Base-by-base conservation (phyloP, 92 coral and sea anemone genomes). In the Siderastrea radians region DNA sequence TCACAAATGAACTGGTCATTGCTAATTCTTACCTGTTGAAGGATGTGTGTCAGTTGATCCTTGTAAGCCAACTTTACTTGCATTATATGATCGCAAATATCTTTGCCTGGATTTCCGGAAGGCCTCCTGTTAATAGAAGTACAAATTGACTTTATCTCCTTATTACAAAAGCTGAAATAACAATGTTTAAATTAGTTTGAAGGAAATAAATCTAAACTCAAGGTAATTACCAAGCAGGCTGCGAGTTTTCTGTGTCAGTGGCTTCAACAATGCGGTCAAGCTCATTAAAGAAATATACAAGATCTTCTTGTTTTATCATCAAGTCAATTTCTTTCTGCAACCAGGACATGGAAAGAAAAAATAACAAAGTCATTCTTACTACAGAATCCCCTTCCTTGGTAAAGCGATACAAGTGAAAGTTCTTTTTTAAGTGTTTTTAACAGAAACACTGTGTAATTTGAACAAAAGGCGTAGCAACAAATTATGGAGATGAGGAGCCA, bases 231-330 rank as follows among this genome's bases (percentile, higher is more conserved):
- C 99, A 96, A 54, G 96, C 98, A 77, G 87, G 88, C 65, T 85
- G 89, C 0, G 75, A 53, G 19, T 68, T 16, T 75, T 53, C 77
- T 85, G 48, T 84, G 26, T 45, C 55, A 55, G 81, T 62, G 68
- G 66, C 66, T 47, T 77, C 89, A 19, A 73, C 82, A 45, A 95
- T 80, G 54, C 80, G 90, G 75, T 96, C 98, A 73, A 97, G 93
- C 68, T 92, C 91, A 72, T 87, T 88, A 49, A 94, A 90, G 72
- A 97, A 90, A 76, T 78, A 53, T 13, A 85, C 96, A 78, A 95
- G 89, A 87, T 95, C 95, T 78, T 97, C 99, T 59, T 97, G 98
- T 70, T 97, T 90, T 60, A 97, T 93, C 99, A 97, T 97, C 79
- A 97, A 79, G 3, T 95, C 93, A 52, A 97, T 82, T 84, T 97